phyloP scores from a whole-genome alignment of 2,113 vertebrate species.

The Cardinalis cardinalis region DNA sequence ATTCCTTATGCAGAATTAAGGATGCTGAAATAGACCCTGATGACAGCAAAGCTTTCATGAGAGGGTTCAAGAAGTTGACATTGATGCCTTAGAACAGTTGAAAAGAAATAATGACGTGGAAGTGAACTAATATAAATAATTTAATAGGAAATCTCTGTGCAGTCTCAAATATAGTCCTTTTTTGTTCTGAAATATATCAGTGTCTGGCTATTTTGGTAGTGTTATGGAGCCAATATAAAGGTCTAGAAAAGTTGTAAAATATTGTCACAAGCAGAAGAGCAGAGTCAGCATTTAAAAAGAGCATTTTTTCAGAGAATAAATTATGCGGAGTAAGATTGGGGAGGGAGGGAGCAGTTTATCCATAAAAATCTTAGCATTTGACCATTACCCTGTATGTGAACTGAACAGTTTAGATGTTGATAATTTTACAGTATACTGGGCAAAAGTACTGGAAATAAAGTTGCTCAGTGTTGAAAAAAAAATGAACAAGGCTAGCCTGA shows the following conservation, averaged over 20 bases:
- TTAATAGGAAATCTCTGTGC: slow-evolving; percentile 52
- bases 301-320: background rate
- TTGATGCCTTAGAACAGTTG: slow-evolving; percentile 42
- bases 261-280: slow-evolving; percentile 13
- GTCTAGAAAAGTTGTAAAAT: slow-evolving; percentile 33
- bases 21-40: slow-evolving; percentile 52
- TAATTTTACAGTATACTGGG: background rate
- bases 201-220: slow-evolving; percentile 22
- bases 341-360: background rate
- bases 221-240: slow-evolving; percentile 5
- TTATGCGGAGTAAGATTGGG: background rate
- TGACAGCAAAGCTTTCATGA: slow-evolving; percentile 55
- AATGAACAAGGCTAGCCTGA: background rate
- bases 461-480: background rate
- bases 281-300: background rate
- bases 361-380: background rate
- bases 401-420: background rate
- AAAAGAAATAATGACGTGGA: slow-evolving; percentile 48
- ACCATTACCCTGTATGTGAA: background rate
- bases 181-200: slow-evolving; percentile 52
- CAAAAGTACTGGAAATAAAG: slow-evolving; percentile 6
- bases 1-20: slow-evolving; percentile 55
- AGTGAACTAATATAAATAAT: slow-evolving; percentile 67
- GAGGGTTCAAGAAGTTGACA: slow-evolving; percentile 49
- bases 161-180: slow-evolving; percentile 30